Conservation (phyloP, 1,140 invertebrate genomes). For the Luehdorfia chinensis region DNA sequence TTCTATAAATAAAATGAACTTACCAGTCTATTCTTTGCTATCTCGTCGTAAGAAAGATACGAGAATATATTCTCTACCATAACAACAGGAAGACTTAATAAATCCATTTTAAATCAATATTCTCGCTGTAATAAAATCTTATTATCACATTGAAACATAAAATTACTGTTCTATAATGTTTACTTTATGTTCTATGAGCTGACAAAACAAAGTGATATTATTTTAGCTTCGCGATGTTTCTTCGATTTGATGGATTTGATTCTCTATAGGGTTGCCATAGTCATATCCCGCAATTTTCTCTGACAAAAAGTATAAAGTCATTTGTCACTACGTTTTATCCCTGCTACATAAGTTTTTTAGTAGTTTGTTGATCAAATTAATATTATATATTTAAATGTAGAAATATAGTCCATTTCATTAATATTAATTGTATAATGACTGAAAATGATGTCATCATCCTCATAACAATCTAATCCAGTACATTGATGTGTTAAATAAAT, state of each 20-base stretch:
- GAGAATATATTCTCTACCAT: conserved; percentile 88
- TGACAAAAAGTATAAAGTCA: no score
- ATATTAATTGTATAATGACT: no score
- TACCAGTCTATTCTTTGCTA: conserved; percentile 88
- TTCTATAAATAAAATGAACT: conserved; percentile 68
- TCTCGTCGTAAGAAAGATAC: conserved; percentile 88
- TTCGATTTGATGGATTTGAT: conserved; percentile 2
- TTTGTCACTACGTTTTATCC: no score
- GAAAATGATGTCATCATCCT: no score
- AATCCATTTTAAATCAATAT: conserved; percentile 55
- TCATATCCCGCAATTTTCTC: background rate
- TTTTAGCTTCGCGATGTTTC: conserved; percentile 3
- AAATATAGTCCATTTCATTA: no score
- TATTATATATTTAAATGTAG: no score
- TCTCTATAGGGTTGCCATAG: conserved; percentile 1
- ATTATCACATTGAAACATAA: conserved; percentile 26
- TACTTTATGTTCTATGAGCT: background rate
- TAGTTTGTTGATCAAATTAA: no score
- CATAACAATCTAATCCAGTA: no score
- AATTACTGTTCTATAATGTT: no score
- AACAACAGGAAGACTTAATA: conserved; percentile 84
- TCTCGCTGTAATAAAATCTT: conserved; percentile 18
- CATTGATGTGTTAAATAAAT: no score
- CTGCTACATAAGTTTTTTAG: no score
- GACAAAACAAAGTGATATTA: background rate